Evolutionary conservation across 2,797 vertebrate genomes (phyloP).

Genomic region (Paedocypris micromegethes): DNA sequence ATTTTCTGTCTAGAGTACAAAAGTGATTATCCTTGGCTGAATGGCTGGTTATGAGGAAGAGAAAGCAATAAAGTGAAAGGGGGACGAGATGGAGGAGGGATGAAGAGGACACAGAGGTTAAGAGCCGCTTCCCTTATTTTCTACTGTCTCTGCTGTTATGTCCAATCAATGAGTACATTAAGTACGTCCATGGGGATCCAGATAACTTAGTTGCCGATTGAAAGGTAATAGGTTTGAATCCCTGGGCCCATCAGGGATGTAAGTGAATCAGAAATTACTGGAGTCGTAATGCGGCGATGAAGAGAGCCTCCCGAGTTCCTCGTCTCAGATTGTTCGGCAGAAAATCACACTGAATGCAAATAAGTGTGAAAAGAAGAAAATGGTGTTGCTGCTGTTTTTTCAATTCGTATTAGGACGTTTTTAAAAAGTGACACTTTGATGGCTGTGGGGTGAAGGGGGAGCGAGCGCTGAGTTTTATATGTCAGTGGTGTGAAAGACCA

Average conservation of each 20-base stretch:
- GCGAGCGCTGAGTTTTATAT: no score
- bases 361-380: no score
- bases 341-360: no score
- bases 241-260: not conserved
- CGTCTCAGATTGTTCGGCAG: no score
- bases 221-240: constrained; percentile 21
- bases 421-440: no score
- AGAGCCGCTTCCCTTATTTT: constrained; percentile 9
- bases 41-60: constrained; percentile 37
- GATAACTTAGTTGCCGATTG: constrained; percentile 14
- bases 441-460: no score
- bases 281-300: not conserved
- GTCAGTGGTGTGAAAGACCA: no score
- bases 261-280: constrained; percentile 5
- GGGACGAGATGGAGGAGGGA: not conserved
- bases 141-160: not conserved
- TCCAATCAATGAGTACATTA: constrained; percentile 24
- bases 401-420: no score
- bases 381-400: no score
- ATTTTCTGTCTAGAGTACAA: constrained; percentile 35
- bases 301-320: not conserved
- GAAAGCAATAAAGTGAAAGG: not conserved
- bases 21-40: constrained; percentile 38
- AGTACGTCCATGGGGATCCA: not conserved
- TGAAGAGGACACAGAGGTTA: constrained; percentile 15